Conservation (phyloP, 2,888 invertebrate species). For the Andrena bucephala region DNA sequence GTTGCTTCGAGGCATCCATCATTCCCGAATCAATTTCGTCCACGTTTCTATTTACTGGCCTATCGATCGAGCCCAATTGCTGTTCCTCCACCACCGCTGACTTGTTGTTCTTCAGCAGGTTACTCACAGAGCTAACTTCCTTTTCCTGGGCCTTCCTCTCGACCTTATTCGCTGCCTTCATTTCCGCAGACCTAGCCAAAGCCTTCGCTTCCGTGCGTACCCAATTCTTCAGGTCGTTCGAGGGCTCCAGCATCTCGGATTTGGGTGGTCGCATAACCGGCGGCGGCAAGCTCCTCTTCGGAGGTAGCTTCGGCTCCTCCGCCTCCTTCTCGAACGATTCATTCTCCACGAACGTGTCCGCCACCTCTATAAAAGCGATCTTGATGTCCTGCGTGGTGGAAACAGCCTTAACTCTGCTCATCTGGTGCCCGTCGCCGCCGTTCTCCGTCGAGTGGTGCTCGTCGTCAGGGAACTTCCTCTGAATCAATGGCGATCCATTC, state of each 20-base stretch:
- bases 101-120: conserved; percentile 9
- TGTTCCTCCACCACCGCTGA: conserved; percentile 42
- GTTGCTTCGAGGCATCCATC: conserved; percentile 32
- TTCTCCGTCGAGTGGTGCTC: conserved; percentile 69
- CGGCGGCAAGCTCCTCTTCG: conserved; percentile 85
- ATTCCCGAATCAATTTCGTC: conserved; percentile 33
- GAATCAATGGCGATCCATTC: conserved; percentile 90
- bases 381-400: conserved; percentile 72
- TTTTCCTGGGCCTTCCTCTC: conserved; percentile 38
- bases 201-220: conserved; percentile 78
- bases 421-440: conserved; percentile 23
- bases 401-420: background rate
- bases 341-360: conserved; percentile 84
- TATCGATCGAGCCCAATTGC: conserved; percentile 20
- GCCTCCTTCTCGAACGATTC: conserved; percentile 81
- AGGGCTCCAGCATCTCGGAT: conserved; percentile 77
- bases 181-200: conserved; percentile 57
- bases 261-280: conserved; percentile 85
- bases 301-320: conserved; percentile 85
- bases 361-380: conserved; percentile 81
- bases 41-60: conserved; percentile 25
- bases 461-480: conserved; percentile 88
- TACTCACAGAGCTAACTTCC: background rate
- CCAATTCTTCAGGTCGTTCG: conserved; percentile 81
- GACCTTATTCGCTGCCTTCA: conserved; percentile 32